phyloP scores from a whole-genome alignment of 2,113 vertebrate species.

The Mus pahari region DNA sequence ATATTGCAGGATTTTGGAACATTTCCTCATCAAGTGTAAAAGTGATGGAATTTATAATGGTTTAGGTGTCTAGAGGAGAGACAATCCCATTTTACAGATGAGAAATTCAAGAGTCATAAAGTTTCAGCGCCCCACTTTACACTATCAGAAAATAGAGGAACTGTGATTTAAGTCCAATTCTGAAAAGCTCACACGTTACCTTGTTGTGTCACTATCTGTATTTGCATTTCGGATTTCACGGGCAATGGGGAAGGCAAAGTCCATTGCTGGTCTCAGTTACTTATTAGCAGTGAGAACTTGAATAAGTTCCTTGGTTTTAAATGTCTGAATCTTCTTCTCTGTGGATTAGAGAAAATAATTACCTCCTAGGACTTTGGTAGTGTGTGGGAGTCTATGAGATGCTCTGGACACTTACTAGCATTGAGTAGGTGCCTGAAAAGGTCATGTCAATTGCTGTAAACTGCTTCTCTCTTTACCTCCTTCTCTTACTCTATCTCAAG shows the following conservation, averaged over 20 bases:
- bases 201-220: background rate
- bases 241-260: background rate
- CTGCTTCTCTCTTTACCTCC: background rate
- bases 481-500: background rate
- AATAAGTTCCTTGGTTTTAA: background rate
- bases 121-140: background rate
- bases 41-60: background rate
- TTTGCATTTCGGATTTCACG: background rate
- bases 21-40: background rate
- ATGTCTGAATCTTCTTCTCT: background rate
- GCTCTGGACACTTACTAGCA: background rate
- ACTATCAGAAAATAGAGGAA: background rate
- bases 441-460: background rate
- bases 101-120: background rate
- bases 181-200: background rate
- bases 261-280: background rate
- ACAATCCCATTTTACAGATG: conserved; percentile 5
- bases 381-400: background rate
- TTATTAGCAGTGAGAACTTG: background rate
- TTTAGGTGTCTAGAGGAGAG: background rate
- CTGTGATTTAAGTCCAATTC: background rate
- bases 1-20: background rate
- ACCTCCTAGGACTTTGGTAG: background rate
- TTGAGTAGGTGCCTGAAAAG: background rate
- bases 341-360: background rate